These are phyloP conservation scores for Agrotis ipsilon DNA, from an alignment of 2,888 invertebrate species.

Conservation along the genomic window DNA sequence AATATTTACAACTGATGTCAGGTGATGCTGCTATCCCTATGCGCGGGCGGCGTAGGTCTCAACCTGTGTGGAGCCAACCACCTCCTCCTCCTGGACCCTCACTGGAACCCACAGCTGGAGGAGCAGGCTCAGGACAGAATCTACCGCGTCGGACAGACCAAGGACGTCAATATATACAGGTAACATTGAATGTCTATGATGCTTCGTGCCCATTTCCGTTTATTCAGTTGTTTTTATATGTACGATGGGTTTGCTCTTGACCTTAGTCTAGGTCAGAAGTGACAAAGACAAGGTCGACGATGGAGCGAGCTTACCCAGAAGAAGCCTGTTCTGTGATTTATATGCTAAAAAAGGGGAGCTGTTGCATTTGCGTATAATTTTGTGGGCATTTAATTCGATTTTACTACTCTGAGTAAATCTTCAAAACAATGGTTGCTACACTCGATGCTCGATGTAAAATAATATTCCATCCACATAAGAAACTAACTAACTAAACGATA, in stretches of 20 bases:
- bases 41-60: constrained; percentile 98
- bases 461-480: background rate
- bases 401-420: background rate
- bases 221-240: too few relatives aligned
- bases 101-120: constrained; percentile 99
- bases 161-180: constrained; percentile 96
- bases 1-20: constrained; percentile 65
- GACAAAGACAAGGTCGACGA: too few relatives aligned
- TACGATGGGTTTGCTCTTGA: too few relatives aligned
- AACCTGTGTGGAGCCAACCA: constrained; percentile 98
- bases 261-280: too few relatives aligned
- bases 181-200: constrained; percentile 70
- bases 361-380: too few relatives aligned
- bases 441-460: too few relatives aligned
- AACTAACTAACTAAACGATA: too few relatives aligned
- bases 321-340: too few relatives aligned
- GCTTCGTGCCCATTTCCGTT: too few relatives aligned
- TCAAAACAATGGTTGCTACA: too few relatives aligned
- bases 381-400: background rate
- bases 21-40: constrained; percentile 96
- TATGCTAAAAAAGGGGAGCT: too few relatives aligned
- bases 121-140: constrained; percentile 98
- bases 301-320: too few relatives aligned
- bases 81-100: constrained; percentile 96
- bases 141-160: constrained; percentile 97